Conservation (phyloP, 2,797 vertebrate species). For the Galago senegalensis region DNA sequence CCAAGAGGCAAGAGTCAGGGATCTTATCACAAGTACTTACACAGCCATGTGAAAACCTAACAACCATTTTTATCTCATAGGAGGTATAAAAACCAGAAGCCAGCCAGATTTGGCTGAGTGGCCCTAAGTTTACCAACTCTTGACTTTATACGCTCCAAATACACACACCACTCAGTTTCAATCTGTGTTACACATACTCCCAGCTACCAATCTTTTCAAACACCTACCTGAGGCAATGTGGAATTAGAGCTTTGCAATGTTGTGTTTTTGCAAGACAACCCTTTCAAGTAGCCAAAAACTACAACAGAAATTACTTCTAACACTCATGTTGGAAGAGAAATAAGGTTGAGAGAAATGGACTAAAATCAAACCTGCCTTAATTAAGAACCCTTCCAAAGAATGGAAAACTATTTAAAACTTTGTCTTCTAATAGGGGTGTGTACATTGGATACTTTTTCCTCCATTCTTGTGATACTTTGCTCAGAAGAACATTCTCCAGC, state of each 20-base stretch:
- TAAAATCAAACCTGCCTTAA: conserved; percentile 14
- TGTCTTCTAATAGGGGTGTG: neutral
- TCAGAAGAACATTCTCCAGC: too few species aligned
- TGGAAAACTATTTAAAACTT: conserved; percentile 5
- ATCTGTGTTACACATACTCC: neutral
- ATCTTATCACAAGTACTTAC: neutral
- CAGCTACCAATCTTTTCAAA: neutral
- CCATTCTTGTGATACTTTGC: too few species aligned
- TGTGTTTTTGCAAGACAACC: conserved; percentile 37
- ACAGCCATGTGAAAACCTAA: conserved; percentile 29
- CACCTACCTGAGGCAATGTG: neutral
- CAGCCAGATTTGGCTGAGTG: neutral
- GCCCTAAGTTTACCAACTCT: neutral
- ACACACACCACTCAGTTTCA: neutral
- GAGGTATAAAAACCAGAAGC: neutral
- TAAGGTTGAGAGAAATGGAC: neutral
- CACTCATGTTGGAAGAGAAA: conserved; percentile 21
- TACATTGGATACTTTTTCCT: too few species aligned
- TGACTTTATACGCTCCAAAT: neutral
- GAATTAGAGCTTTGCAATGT: conserved; percentile 39
- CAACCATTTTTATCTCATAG: neutral
- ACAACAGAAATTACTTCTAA: conserved; percentile 27
- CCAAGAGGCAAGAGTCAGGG: conserved; percentile 19
- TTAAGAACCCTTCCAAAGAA: neutral
- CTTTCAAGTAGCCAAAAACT: conserved; percentile 25